Evolutionary conservation across 2,888 invertebrate species (phyloP).

Genomic region (Hyles lineata): DNA sequence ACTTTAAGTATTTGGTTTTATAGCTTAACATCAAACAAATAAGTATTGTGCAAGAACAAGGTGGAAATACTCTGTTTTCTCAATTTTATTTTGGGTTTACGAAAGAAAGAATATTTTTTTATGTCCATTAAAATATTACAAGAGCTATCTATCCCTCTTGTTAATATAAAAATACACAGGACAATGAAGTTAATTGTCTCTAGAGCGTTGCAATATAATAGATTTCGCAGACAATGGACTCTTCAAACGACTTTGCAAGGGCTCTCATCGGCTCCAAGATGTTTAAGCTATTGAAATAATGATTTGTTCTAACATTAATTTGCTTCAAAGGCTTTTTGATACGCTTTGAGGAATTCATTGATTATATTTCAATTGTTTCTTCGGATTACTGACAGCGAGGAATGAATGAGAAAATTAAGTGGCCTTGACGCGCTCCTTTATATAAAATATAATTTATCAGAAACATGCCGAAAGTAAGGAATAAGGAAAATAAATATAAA

Average conservation of each 20-base stretch:
- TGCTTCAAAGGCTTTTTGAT: slow-evolving; percentile 6
- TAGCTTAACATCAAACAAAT: too few species aligned
- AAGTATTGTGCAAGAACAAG: too few species aligned
- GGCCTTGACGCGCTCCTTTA: background rate
- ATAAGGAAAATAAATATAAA: background rate
- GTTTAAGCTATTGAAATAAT: slow-evolving; percentile 19
- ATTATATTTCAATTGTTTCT: slow-evolving; percentile 16
- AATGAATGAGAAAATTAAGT: background rate
- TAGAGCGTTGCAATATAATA: background rate
- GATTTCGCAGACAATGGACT: slow-evolving; percentile 15
- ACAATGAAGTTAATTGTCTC: slow-evolving; percentile 10
- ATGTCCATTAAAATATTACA: too few species aligned
- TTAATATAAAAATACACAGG: background rate
- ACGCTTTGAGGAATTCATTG: slow-evolving; percentile 4
- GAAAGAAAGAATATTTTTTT: too few species aligned
- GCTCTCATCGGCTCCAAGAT: background rate
- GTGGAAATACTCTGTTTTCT: too few species aligned
- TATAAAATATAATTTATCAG: background rate
- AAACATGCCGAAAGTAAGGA: background rate
- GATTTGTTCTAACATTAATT: slow-evolving; percentile 9
- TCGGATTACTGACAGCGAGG: background rate
- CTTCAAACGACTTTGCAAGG: slow-evolving; percentile 11
- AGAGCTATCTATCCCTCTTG: background rate
- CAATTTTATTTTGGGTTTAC: too few species aligned
- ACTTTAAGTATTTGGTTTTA: too few species aligned